Percentiles rank a stretch among this genome's conserved stretches.
Evolutionary conservation across 1,140 invertebrate genomes (phyloP).

Genomic region (Apis florea): DNA sequence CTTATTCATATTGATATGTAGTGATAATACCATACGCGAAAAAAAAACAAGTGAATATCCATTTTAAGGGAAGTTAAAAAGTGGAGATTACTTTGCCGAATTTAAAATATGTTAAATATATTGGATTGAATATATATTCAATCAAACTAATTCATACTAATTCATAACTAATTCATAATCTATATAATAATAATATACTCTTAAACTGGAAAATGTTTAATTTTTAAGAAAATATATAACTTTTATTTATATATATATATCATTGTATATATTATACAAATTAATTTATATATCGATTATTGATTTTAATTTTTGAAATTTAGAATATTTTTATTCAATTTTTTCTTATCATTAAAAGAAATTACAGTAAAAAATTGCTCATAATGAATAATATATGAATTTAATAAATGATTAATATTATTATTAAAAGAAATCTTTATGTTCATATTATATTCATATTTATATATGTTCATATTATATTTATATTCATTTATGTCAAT

Average conservation of each 20-base stretch:
- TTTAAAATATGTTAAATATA: background rate
- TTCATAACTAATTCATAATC: background rate
- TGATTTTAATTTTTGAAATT: background rate
- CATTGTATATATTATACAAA: background rate
- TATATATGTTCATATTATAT: no score
- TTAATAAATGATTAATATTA: background rate
- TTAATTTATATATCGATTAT: background rate
- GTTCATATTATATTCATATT: no score
- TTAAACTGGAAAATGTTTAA: background rate
- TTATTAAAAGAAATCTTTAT: background rate
- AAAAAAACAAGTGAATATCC: no score
- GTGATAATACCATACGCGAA: no score
- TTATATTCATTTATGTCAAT: no score
- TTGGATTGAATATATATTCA: background rate
- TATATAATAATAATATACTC: background rate
- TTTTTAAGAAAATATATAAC: slow-evolving; percentile 3
- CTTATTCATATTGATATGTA: no score
- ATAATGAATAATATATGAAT: background rate
- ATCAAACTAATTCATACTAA: no score
- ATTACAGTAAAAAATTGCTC: background rate
- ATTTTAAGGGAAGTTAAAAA: slow-evolving; percentile 8
- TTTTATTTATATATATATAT: background rate
- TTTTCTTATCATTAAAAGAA: background rate
- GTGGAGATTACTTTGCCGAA: slow-evolving; percentile 4
- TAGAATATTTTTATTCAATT: background rate